Base-by-base conservation (phyloP, 2,888 invertebrate genomes). In the Hypolimnas misippus region DNA sequence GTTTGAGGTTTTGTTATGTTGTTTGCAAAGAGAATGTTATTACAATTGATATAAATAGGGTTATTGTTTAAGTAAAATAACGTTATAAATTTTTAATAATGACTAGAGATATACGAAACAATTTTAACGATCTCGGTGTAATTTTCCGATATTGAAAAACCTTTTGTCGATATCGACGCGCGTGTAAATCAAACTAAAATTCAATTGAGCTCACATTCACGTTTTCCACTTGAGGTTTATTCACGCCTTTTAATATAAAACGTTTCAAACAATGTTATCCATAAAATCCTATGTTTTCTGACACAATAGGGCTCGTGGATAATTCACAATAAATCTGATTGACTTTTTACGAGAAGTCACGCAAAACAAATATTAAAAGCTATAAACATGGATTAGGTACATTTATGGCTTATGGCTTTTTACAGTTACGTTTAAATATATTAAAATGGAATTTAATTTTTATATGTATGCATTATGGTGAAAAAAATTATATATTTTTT, bases 291-390 rank as follows among this genome's bases (percentile, higher is more conserved):
- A 44, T 56, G 56, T 65, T 62, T 60, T 42, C 35, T 44, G 19
- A 44, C 42, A 60, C 63, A 63, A 69, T 68, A 66, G 57, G 60
- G 62, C 62, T 51, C 57, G 62, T 71, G 63, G 69, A 72, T 70
- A 72, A 73, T 69, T 68, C 62, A 56, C 68, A 70, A 58, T 71
- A 69, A 70, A 68, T 68, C 70, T 71, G 71, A 76, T 75, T 75
- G 71, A 71, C 70, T 72, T 71, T 71, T 68, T 66, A 67, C 63
- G 63, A 72, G 68, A 71, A 71, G 75, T 73, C 79, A 81, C 79
- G 79, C 80, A 75, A 79, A 73, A 73, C 70, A 69, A 70, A 73
- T 76, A 78, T 81, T 78, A 78, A 71, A 70, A 69, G 62, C 68
- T 57, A 61, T 65, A 62, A 56, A 68, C 65, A 67, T 51, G 19